phyloP scores from a whole-genome alignment of 2,113 vertebrate species.

The Grantiella picta region DNA sequence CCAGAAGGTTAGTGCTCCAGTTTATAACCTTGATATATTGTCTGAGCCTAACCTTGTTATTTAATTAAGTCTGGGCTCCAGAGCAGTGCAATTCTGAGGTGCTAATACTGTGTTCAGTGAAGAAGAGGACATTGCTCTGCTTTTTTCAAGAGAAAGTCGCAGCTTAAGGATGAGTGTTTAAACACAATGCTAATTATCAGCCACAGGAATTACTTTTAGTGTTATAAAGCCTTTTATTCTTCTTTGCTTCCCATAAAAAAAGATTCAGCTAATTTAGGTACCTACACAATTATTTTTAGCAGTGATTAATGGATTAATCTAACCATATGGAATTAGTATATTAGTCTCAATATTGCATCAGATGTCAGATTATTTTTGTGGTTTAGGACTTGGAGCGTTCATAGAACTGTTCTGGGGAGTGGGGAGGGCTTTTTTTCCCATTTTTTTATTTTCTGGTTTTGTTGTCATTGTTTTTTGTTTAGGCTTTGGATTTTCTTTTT shows the following conservation, averaged over 20 bases:
- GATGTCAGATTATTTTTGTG: conserved; percentile 7
- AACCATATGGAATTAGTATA: neutral
- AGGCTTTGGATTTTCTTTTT: neutral
- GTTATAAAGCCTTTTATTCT: neutral
- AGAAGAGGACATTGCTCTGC: neutral
- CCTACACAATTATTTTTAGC: conserved; percentile 6
- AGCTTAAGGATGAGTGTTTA: neutral
- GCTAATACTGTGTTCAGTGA: neutral
- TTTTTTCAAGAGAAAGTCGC: neutral
- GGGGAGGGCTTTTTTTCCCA: fast-evolving
- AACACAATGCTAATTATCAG: neutral
- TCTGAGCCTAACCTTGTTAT: conserved; percentile 30
- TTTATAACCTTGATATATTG: conserved; percentile 48
- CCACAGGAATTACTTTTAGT: neutral
- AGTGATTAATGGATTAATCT: conserved; percentile 47
- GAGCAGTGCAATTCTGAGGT: neutral
- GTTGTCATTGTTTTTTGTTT: neutral
- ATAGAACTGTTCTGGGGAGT: neutral
- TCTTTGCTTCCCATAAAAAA: neutral
- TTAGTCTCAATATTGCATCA: conserved; percentile 34
- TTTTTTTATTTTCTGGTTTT: neutral
- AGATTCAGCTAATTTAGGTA: neutral
- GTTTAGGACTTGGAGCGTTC: neutral
- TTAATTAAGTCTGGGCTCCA: conserved; percentile 43
- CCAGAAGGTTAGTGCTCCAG: conserved; percentile 1